phyloP scores from a whole-genome alignment of 2,888 invertebrate species.

The Macrosoma leucophasiata region DNA sequence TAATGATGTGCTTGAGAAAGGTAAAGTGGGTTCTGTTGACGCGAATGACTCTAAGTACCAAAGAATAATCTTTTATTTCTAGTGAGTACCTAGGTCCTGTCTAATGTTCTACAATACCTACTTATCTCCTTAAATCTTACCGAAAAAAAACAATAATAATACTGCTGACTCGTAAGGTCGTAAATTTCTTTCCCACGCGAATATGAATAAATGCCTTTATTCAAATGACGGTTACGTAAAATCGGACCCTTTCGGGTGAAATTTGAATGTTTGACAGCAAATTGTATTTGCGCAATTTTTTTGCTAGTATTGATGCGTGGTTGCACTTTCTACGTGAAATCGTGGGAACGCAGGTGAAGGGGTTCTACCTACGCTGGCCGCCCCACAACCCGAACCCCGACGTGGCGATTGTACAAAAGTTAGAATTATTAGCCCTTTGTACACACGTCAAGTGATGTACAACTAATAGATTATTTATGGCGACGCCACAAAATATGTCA shows the following conservation, averaged over 20 bases:
- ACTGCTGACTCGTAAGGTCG: constrained; percentile 1
- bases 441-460: constrained; percentile 66
- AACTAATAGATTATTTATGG: constrained; percentile 72
- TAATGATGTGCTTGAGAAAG: too few relatives aligned
- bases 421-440: constrained; percentile 57
- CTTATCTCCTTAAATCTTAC: too few relatives aligned
- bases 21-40: too few relatives aligned
- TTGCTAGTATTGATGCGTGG: constrained; percentile 37
- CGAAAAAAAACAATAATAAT: too few relatives aligned
- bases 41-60: too few relatives aligned
- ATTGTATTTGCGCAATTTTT: constrained; percentile 68
- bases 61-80: too few relatives aligned
- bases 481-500: constrained; percentile 50
- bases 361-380: constrained; percentile 57
- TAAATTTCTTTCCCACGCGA: constrained; percentile 54
- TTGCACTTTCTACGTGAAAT: constrained; percentile 59
- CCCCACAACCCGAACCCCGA: constrained; percentile 35
- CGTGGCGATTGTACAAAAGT: constrained; percentile 65
- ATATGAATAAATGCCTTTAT: constrained; percentile 32
- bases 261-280: constrained; percentile 64
- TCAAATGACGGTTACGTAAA: constrained; percentile 37
- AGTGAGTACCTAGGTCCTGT: too few relatives aligned
- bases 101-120: too few relatives aligned
- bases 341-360: constrained; percentile 75
- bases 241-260: constrained; percentile 52